phyloP scores from a whole-genome alignment of 2,888 invertebrate genomes.

The Crioceris asparagi region DNA sequence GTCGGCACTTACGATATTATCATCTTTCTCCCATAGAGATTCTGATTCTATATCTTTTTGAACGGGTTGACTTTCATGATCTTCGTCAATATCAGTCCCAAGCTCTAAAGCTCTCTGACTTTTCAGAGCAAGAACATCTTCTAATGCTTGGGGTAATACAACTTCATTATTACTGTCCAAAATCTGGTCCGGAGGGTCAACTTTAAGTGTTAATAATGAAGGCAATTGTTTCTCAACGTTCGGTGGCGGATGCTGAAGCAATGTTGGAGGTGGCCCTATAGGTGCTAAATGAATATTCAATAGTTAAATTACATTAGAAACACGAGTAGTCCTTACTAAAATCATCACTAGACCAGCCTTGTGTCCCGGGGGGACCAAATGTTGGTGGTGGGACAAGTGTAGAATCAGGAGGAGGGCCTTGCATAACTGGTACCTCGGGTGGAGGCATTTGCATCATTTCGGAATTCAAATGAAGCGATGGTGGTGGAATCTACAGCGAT shows the following conservation, averaged over 20 bases:
- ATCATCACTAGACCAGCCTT: conserved; percentile 28
- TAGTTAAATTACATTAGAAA: background rate
- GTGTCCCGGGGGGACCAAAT: conserved; percentile 29
- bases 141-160: conserved; percentile 74
- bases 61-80: conserved; percentile 9
- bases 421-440: conserved; percentile 5
- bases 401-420: conserved; percentile 6
- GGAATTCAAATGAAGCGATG: conserved; percentile 11
- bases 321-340: conserved; percentile 18
- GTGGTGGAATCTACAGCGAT: conserved; percentile 9
- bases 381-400: conserved; percentile 18
- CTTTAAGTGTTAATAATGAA: conserved; percentile 52
- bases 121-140: conserved; percentile 72
- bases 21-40: conserved; percentile 31
- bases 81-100: conserved; percentile 36
- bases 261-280: conserved; percentile 11
- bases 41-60: conserved; percentile 18
- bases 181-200: conserved; percentile 54
- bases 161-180: conserved; percentile 43
- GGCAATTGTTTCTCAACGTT: conserved; percentile 40
- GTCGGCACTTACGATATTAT: conserved; percentile 25
- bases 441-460: conserved; percentile 15
- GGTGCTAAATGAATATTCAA: conserved; percentile 7
- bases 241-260: conserved; percentile 16
- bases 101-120: conserved; percentile 73